These are phyloP conservation scores for Mesocricetus auratus DNA, from an alignment of 2,113 vertebrate species.

Conservation along the genomic window DNA sequence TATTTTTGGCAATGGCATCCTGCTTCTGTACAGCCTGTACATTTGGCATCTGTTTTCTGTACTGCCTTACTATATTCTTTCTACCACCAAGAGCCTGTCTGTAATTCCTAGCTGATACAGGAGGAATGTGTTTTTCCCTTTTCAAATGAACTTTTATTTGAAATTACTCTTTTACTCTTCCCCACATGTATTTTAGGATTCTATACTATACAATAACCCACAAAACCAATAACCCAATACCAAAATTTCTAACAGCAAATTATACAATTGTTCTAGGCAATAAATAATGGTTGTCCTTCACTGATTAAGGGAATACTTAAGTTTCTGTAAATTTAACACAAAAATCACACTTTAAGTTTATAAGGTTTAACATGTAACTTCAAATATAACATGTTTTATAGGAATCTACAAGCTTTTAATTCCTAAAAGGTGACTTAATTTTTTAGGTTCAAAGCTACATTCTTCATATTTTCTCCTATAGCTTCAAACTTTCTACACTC, in stretches of 20 bases:
- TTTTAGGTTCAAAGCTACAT: slow-evolving; percentile 75
- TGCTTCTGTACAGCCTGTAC: too few species aligned
- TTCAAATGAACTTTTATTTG: slow-evolving; percentile 88
- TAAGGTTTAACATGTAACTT: slow-evolving; percentile 81
- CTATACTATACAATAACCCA: slow-evolving; percentile 79
- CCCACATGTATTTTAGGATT: slow-evolving; percentile 75
- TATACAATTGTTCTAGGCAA: slow-evolving; percentile 86
- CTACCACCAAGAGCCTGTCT: too few species aligned
- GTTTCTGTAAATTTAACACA: slow-evolving; percentile 77
- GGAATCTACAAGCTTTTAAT: slow-evolving; percentile 72
- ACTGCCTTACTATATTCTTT: too few species aligned
- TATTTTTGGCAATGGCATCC: too few species aligned
- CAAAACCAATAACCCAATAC: slow-evolving; percentile 78
- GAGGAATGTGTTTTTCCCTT: neutral
- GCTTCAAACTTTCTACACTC: slow-evolving; percentile 79
- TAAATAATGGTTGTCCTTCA: slow-evolving; percentile 84
- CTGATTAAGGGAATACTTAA: slow-evolving; percentile 80
- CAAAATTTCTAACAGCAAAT: slow-evolving; percentile 84
- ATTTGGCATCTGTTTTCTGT: too few species aligned
- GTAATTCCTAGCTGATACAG: too few species aligned
- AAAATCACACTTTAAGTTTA: slow-evolving; percentile 76
- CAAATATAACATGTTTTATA: slow-evolving; percentile 79
- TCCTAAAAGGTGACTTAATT: slow-evolving; percentile 72
- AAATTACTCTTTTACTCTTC: slow-evolving; percentile 72
- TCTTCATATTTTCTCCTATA: slow-evolving; percentile 80